These are phyloP conservation scores for Helicoverpa assulta DNA, from an alignment of 2,888 invertebrate species.

Conservation along the genomic window DNA sequence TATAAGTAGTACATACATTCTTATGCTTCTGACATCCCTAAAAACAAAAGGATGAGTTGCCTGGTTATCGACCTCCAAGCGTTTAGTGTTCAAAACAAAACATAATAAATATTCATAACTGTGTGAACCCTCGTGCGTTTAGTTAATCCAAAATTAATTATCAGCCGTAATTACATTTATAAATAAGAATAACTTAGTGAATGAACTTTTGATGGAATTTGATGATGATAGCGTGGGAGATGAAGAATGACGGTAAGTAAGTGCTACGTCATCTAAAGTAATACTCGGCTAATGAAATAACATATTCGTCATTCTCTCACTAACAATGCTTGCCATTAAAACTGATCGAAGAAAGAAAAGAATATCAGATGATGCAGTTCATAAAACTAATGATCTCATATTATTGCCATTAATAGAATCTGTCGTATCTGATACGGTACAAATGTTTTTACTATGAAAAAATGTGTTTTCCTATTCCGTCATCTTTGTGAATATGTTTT, in stretches of 20 bases:
- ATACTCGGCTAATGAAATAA: conserved; percentile 47
- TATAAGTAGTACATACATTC: background rate
- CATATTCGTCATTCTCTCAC: conserved; percentile 39
- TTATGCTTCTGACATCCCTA: conserved; percentile 5
- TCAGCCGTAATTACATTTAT: conserved; percentile 42
- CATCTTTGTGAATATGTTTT: background rate
- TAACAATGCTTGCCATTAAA: conserved; percentile 38
- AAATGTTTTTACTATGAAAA: background rate
- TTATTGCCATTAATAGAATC: background rate
- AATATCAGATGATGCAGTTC: conserved; percentile 3
- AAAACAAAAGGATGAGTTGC: conserved; percentile 21
- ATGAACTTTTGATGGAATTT: conserved; percentile 42
- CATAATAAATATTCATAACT: conserved; percentile 43
- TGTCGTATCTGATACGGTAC: background rate
- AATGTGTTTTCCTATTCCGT: conserved; percentile 1
- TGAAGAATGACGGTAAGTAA: conserved; percentile 6
- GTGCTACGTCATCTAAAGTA: conserved; percentile 50
- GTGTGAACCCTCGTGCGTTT: conserved; percentile 35
- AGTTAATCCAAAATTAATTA: conserved; percentile 46
- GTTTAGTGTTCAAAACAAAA: conserved; percentile 29
- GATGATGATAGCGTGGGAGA: conserved; percentile 39
- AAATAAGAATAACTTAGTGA: conserved; percentile 34
- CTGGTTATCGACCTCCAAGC: conserved; percentile 26
- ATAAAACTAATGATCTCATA: conserved; percentile 2
- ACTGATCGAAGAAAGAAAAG: conserved; percentile 18